Conservation (phyloP, 2,113 vertebrate species). For the Lepisosteus oculatus region DNA sequence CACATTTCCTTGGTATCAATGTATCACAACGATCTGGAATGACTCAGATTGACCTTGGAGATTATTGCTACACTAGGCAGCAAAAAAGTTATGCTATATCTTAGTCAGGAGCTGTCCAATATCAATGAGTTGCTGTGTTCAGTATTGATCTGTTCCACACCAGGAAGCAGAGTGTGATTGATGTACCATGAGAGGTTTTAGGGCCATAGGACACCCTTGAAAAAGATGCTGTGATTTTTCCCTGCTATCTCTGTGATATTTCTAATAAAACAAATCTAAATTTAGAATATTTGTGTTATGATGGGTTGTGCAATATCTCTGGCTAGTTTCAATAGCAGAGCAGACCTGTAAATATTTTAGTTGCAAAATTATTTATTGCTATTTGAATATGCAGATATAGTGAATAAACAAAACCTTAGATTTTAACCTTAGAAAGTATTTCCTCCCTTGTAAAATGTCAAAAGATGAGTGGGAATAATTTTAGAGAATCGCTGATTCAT, state of each 20-base stretch:
- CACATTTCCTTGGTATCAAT: slow-evolving; percentile 28
- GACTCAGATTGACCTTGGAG: slow-evolving; percentile 57
- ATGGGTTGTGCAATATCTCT: too few relatives aligned
- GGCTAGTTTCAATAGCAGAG: too few relatives aligned
- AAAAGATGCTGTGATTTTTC: slow-evolving; percentile 31
- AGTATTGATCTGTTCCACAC: slow-evolving; percentile 45
- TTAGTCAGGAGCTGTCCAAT: slow-evolving; percentile 45
- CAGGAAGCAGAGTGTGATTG: slow-evolving; percentile 43
- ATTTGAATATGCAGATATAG: too few relatives aligned
- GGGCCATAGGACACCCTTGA: slow-evolving; percentile 37
- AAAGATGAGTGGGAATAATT: too few relatives aligned
- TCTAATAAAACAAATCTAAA: too few relatives aligned
- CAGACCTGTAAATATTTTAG: too few relatives aligned
- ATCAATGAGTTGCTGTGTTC: slow-evolving; percentile 46
- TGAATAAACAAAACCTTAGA: too few relatives aligned
- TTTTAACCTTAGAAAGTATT: too few relatives aligned
- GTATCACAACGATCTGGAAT: slow-evolving; percentile 48
- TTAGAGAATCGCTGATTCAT: too few relatives aligned
- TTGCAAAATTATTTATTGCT: too few relatives aligned
- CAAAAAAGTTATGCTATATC: slow-evolving; percentile 42
- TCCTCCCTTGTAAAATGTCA: too few relatives aligned
- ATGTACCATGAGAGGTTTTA: slow-evolving; percentile 29
- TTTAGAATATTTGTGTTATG: too few relatives aligned
- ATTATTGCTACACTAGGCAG: slow-evolving; percentile 59
- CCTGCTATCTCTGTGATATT: slow-evolving; percentile 20